phyloP scores from a whole-genome alignment of 1,140 invertebrate genomes.

The Stenopsyche tienmushanensis region DNA sequence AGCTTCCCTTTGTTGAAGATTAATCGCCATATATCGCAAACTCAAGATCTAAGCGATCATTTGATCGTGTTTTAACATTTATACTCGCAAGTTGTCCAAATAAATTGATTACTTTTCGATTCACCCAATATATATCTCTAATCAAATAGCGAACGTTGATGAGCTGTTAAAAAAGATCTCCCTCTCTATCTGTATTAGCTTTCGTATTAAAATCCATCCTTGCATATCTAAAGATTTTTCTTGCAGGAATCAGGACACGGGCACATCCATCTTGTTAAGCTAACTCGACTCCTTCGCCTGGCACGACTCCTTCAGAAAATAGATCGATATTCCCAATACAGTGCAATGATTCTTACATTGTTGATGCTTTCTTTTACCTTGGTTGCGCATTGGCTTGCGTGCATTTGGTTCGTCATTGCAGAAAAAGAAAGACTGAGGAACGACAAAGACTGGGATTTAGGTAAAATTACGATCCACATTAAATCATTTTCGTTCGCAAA shows the following conservation, averaged over 20 bases:
- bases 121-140: no score
- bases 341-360: constrained; percentile 91
- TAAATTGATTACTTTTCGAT: no score
- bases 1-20: no score
- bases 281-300: constrained; percentile 88
- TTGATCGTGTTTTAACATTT: no score
- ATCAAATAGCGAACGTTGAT: no score
- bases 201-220: no score
- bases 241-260: constrained; percentile 66
- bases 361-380: constrained; percentile 95
- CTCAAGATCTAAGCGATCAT: no score
- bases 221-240: constrained; percentile 25
- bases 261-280: constrained; percentile 93
- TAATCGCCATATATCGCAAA: no score
- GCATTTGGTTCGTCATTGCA: constrained; percentile 98
- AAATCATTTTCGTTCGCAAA: no score
- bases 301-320: constrained; percentile 95
- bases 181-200: no score
- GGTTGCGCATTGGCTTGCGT: constrained; percentile 98
- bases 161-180: no score
- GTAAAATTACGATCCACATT: constrained; percentile 60
- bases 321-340: constrained; percentile 94
- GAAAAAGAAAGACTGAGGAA: constrained; percentile 78
- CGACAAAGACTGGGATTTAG: constrained; percentile 72
- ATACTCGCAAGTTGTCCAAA: no score